Percentiles rank a stretch among this genome's conserved stretches.
phyloP scores from a whole-genome alignment of 37 sponge, comb jelly and placozoan species.

The Mnemiopsis leidyi region DNA sequence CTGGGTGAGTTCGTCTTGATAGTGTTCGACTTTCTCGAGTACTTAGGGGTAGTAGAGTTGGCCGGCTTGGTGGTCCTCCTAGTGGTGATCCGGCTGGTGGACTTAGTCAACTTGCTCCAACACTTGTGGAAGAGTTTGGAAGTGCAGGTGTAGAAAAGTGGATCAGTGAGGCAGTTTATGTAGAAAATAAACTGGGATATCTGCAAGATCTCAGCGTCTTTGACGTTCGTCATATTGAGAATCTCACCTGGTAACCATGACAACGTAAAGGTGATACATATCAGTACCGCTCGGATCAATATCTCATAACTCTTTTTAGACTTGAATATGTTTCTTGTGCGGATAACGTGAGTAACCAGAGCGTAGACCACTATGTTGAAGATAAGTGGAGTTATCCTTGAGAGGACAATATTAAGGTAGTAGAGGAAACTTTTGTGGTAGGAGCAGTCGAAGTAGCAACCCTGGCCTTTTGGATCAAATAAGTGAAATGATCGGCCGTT shows the following conservation, averaged over 20 bases:
- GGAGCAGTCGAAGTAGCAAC: not conserved
- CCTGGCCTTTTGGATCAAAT: not conserved
- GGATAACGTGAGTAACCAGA: not conserved
- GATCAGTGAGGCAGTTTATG: not conserved
- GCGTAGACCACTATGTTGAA: not conserved
- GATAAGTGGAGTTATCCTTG: not conserved
- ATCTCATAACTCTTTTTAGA: not conserved
- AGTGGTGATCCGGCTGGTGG: not conserved
- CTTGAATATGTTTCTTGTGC: not conserved
- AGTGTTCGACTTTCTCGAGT: not conserved
- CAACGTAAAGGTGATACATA: not conserved
- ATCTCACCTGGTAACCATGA: not conserved
- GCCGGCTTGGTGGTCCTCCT: not conserved
- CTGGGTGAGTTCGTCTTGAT: not conserved
- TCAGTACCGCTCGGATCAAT: not conserved
- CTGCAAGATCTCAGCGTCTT: not conserved
- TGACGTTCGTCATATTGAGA: not conserved
- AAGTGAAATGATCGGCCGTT: not conserved
- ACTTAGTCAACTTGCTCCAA: not conserved
- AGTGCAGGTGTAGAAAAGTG: not conserved
- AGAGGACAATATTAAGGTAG: not conserved
- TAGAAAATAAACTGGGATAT: not conserved
- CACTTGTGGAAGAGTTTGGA: not conserved
- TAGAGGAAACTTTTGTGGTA: not conserved
- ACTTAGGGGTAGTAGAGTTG: not conserved